Evolutionary conservation across 1,140 invertebrate genomes (phyloP).

Genomic region (Geopemphigus sp.): DNA sequence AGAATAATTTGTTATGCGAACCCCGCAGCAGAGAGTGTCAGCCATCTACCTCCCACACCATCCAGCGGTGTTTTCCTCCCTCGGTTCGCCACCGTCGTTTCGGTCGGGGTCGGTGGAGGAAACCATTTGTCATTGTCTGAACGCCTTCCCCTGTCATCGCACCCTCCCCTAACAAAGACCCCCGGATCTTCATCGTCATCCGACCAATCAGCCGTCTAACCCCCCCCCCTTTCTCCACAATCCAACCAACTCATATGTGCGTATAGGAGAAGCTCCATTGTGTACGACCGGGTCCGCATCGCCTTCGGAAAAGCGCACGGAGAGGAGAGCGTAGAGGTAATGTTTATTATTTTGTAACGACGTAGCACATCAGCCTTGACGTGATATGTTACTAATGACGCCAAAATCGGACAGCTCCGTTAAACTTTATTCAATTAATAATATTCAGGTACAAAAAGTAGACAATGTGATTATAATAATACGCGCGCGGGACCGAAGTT

Average conservation of each 20-base stretch:
- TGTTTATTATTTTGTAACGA: conserved; percentile 48
- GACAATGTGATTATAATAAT: not conserved
- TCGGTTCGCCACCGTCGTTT: not conserved
- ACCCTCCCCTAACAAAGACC: not conserved
- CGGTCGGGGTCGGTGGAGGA: not conserved
- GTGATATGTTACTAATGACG: conserved; percentile 45
- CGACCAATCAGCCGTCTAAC: conserved; percentile 27
- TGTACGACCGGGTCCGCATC: not conserved
- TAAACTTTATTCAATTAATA: conserved; percentile 45
- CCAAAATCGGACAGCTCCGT: conserved; percentile 22
- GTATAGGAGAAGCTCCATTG: not conserved
- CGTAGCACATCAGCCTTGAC: conserved; percentile 39
- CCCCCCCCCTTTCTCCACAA: too few relatives aligned
- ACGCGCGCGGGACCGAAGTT: not conserved
- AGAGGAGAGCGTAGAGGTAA: not conserved
- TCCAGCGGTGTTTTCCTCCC: not conserved
- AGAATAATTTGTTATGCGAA: conserved; percentile 45
- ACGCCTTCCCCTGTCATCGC: not conserved
- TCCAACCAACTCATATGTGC: too few relatives aligned
- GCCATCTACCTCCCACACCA: not conserved
- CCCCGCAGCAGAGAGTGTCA: conserved; percentile 12
- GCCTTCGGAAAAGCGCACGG: not conserved
- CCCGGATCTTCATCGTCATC: conserved; percentile 2
- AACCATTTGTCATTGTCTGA: conserved; percentile 44
- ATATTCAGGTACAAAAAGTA: conserved; percentile 16